A percentile compares a stretch with the other conserved stretches of the same genome.
phyloP scores from a whole-genome alignment of 2,888 invertebrate genomes.

The Chaitophorus viminalis region DNA sequence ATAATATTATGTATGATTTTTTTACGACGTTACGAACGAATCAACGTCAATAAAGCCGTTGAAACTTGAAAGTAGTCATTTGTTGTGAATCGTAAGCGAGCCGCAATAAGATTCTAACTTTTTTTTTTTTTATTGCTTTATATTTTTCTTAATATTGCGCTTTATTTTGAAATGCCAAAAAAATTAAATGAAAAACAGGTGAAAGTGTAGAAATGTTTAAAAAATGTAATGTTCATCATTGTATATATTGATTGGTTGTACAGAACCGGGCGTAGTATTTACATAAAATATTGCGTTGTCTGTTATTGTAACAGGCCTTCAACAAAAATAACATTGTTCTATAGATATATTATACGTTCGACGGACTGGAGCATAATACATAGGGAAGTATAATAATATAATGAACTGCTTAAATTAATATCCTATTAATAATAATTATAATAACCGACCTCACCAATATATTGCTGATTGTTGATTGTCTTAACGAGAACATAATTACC shows the following conservation, averaged over 20 bases:
- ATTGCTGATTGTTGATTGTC: background rate
- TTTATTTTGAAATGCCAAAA: background rate
- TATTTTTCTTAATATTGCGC: background rate
- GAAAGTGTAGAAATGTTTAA: background rate
- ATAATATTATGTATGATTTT: constrained; percentile 19
- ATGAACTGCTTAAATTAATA: background rate
- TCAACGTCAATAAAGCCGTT: background rate
- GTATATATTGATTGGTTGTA: background rate
- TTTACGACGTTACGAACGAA: constrained; percentile 6
- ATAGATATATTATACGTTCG: background rate
- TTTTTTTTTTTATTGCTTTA: background rate
- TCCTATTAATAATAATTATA: background rate
- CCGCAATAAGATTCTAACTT: background rate
- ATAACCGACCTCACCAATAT: background rate
- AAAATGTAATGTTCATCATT: background rate
- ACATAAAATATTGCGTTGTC: background rate
- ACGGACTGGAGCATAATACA: background rate
- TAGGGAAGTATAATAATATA: background rate
- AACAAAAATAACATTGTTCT: background rate
- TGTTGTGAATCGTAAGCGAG: background rate
- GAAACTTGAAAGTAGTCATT: background rate
- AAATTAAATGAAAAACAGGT: background rate
- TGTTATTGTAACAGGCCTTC: no score
- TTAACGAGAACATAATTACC: background rate
- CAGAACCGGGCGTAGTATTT: background rate